phyloP scores from a whole-genome alignment of 2,888 invertebrate species.

The Lissonota sp. region DNA sequence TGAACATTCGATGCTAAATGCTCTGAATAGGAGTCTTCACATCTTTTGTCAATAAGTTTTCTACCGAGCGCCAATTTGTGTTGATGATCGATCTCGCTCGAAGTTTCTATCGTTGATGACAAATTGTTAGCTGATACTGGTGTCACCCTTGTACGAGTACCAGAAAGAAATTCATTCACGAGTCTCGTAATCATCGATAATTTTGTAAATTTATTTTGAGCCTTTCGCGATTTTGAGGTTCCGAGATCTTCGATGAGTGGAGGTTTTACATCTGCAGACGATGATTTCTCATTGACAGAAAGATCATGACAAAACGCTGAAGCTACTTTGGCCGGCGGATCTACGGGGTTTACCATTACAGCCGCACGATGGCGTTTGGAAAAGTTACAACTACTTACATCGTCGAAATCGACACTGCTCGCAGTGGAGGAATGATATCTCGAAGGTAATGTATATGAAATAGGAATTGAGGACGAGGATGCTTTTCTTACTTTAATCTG shows the following conservation, averaged over 20 bases:
- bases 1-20: background rate
- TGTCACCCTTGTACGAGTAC: conserved; percentile 45
- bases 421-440: conserved; percentile 31
- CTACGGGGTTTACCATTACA: conserved; percentile 12
- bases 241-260: conserved; percentile 6
- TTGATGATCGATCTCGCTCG: background rate
- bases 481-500: conserved; percentile 75
- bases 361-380: conserved; percentile 6
- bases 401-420: conserved; percentile 46
- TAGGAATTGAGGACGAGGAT: conserved; percentile 49
- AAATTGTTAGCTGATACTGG: conserved; percentile 9
- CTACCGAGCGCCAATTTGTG: background rate
- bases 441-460: conserved; percentile 44
- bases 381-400: conserved; percentile 37
- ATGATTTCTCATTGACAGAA: background rate
- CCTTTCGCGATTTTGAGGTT: background rate
- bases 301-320: conserved; percentile 51
- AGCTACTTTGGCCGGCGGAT: conserved; percentile 60
- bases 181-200: conserved; percentile 62
- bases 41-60: conserved; percentile 19
- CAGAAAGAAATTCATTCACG: conserved; percentile 66
- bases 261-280: conserved; percentile 13
- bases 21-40: background rate
- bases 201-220: conserved; percentile 34
- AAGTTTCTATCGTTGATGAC: background rate